Evolutionary conservation across 2,797 vertebrate genomes (phyloP).

Genomic region (Rallus crepitans): DNA sequence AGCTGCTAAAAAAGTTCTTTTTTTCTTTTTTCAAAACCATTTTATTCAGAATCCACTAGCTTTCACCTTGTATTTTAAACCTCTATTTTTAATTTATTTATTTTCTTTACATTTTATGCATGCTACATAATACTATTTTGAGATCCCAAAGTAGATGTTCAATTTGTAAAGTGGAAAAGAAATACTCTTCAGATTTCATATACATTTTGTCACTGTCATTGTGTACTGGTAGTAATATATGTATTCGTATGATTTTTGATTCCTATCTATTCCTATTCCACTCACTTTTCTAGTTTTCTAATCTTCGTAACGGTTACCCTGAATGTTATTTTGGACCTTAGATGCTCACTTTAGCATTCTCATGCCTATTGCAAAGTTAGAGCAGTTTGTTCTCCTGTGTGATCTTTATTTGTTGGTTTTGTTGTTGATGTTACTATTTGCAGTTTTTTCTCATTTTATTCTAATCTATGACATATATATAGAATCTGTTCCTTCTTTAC

Average conservation of each 20-base stretch:
- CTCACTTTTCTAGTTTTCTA: background rate
- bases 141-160: background rate
- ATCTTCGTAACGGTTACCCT: background rate
- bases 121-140: background rate
- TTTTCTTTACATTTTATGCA: background rate
- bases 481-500: background rate
- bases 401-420: background rate
- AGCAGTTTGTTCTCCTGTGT: background rate
- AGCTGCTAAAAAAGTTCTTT: background rate
- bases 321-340: background rate
- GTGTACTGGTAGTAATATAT: background rate
- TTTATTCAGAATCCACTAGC: background rate
- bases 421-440: background rate
- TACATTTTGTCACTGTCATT: background rate
- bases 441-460: background rate
- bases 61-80: background rate
- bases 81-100: background rate
- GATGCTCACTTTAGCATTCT: background rate
- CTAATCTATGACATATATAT: background rate
- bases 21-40: background rate
- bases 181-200: background rate
- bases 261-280: background rate
- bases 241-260: background rate
- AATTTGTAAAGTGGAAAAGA: background rate
- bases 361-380: background rate